Percentiles rank a stretch among this genome's conserved stretches.
Conservation (phyloP, 2,797 vertebrate species). For the Hipposideros larvatus region DNA sequence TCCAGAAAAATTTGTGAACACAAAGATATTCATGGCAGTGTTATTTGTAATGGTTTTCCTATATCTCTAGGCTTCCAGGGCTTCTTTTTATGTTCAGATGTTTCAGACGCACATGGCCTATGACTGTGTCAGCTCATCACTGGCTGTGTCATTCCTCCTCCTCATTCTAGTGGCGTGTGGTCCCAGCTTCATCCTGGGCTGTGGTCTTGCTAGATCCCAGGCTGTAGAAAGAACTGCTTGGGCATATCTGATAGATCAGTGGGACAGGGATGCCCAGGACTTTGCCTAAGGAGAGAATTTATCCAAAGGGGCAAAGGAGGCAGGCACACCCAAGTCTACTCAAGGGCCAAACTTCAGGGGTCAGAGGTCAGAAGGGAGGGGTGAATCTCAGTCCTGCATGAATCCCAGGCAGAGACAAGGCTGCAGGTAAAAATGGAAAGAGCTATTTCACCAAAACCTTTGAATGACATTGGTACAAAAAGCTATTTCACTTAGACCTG, state of each 20-base stretch:
- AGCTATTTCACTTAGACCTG: background rate
- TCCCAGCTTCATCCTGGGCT: background rate
- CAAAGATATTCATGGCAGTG: background rate
- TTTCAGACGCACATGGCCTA: background rate
- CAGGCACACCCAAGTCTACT: background rate
- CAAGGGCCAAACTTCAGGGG: background rate
- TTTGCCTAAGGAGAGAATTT: background rate
- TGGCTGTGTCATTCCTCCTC: background rate
- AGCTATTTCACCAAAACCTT: background rate
- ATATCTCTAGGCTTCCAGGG: background rate
- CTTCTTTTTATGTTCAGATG: background rate
- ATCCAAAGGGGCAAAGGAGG: background rate
- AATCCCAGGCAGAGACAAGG: background rate
- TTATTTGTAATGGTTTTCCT: background rate
- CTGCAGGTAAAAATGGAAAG: background rate
- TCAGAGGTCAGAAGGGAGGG: background rate
- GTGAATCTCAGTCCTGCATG: background rate
- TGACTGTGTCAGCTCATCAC: background rate
- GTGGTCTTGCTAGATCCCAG: background rate
- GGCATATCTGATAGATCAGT: background rate
- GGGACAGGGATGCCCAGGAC: background rate
- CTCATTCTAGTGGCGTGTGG: background rate
- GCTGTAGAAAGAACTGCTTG: background rate
- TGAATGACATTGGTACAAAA: background rate
- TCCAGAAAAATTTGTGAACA: background rate